Percentiles rank a stretch among this genome's conserved stretches.
Conservation (phyloP, 2,113 vertebrate species). For the Sorex araneus region DNA sequence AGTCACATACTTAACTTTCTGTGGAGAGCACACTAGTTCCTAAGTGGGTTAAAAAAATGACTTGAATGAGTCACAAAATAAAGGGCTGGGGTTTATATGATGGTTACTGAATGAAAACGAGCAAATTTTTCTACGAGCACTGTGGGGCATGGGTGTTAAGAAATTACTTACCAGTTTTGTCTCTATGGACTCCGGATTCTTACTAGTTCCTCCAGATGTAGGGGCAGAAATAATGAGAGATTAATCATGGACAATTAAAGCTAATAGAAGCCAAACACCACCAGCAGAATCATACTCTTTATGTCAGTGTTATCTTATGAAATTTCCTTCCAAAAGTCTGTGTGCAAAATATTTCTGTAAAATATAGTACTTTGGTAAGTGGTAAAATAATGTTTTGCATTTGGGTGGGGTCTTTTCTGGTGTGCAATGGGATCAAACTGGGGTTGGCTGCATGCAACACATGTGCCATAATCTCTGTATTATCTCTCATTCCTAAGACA, state of each 20-base stretch:
- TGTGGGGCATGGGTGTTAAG: too few species aligned
- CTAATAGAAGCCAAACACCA: not conserved
- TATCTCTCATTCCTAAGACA: too few species aligned
- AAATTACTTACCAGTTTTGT: not conserved
- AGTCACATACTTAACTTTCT: not conserved
- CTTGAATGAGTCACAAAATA: not conserved
- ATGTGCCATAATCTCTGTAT: too few species aligned
- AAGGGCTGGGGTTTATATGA: not conserved
- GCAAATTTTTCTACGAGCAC: not conserved
- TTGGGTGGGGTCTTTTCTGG: too few species aligned
- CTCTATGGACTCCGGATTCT: not conserved
- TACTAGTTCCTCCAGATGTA: not conserved
- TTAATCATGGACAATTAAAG: rapidly evolving
- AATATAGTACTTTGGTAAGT: not conserved
- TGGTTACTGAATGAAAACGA: not conserved
- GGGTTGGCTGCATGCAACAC: not conserved
- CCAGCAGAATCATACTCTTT: not conserved
- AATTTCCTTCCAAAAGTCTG: not conserved
- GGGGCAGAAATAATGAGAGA: not conserved
- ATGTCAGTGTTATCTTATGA: not conserved
- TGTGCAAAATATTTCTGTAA: not conserved
- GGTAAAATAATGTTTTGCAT: not conserved
- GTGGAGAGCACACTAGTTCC: not conserved
- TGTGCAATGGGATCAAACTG: too few species aligned
- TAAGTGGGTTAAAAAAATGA: not conserved